Evolutionary conservation across 37 sponge, comb jelly and placozoan species (phyloP).

Genomic region (Mnemiopsis leidyi): DNA sequence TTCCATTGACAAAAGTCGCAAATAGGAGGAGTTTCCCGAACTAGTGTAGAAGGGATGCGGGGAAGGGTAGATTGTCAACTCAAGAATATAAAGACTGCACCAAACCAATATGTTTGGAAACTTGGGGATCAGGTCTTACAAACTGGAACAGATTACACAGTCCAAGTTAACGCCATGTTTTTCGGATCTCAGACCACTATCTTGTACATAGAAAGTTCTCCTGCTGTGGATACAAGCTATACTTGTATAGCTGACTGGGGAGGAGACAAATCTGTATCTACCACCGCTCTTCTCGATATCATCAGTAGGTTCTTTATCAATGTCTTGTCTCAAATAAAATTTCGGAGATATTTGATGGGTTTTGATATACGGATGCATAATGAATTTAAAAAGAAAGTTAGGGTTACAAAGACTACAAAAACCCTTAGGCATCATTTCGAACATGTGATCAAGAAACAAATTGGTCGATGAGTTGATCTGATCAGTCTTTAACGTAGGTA

Average conservation of each 20-base stretch:
- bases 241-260: neutral
- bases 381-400: no score
- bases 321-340: no score
- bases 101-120: neutral
- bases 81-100: neutral
- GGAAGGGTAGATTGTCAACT: neutral
- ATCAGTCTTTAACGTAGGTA: no score
- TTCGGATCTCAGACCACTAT: neutral
- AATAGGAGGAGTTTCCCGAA: neutral
- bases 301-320: neutral
- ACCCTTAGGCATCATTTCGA: no score
- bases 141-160: neutral
- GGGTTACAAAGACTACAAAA: no score
- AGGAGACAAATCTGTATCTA: neutral
- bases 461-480: no score
- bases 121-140: neutral
- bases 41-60: neutral
- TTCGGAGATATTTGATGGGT: no score
- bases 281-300: neutral
- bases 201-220: neutral
- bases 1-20: no score
- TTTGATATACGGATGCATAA: no score
- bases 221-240: neutral
- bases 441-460: no score
- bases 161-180: neutral